phyloP scores from a whole-genome alignment of 2,113 vertebrate genomes.

The Anoplopoma fimbria region DNA sequence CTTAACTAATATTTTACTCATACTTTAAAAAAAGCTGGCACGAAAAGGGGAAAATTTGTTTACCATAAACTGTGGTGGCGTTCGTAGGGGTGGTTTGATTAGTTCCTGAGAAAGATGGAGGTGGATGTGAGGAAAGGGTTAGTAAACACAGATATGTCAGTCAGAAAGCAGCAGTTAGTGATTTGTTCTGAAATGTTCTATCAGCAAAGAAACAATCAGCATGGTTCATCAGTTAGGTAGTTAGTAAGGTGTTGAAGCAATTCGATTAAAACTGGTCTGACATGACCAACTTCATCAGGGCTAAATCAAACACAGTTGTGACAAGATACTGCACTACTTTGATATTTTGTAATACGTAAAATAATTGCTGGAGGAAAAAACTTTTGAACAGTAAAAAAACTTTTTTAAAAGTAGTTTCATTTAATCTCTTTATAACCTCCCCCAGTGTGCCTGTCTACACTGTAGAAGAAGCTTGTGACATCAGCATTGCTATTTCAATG shows the following conservation, averaged over 20 bases:
- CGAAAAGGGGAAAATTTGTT: constrained; percentile 19
- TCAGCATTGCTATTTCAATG: not conserved
- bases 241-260: not conserved
- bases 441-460: not conserved
- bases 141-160: constrained; percentile 25
- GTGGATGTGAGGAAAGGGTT: constrained; percentile 29
- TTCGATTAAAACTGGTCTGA: not conserved
- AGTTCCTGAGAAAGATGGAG: constrained; percentile 48
- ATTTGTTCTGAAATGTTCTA: not conserved
- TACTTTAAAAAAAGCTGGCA: not conserved
- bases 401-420: too few relatives aligned
- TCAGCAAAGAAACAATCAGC: not conserved
- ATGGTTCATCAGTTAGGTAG: not conserved
- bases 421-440: not conserved
- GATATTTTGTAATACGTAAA: not conserved
- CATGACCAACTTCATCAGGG: not conserved
- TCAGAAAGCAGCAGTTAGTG: not conserved
- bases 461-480: not conserved
- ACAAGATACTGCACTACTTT: not conserved
- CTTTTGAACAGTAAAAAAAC: too few relatives aligned
- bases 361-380: too few relatives aligned
- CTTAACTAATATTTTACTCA: not conserved
- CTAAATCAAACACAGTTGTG: not conserved
- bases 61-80: constrained; percentile 44
- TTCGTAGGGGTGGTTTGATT: constrained; percentile 19